A percentile compares a stretch with the other conserved stretches of the same genome.
Conservation (phyloP, 2,113 vertebrate species). For the Nothocercus julius region DNA sequence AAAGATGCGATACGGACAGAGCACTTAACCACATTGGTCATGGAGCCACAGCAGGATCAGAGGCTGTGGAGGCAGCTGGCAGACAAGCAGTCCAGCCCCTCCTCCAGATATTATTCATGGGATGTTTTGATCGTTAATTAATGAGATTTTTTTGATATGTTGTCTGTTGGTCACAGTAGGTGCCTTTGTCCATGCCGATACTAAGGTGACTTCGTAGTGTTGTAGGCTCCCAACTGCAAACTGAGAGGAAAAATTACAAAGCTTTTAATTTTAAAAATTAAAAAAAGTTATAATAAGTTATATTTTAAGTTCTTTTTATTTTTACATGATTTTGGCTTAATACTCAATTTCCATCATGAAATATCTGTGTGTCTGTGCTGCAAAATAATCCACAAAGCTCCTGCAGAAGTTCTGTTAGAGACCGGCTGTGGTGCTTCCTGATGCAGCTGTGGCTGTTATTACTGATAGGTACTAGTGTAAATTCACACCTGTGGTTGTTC, state of each 20-base stretch:
- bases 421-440: no score
- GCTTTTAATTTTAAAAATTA: no score
- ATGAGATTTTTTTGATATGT: background rate
- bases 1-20: background rate
- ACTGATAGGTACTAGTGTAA: background rate
- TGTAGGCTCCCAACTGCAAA: background rate
- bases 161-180: background rate
- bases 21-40: background rate
- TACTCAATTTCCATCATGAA: background rate
- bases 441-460: background rate
- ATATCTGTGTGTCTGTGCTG: background rate
- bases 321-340: background rate
- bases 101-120: background rate
- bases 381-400: no score
- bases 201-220: background rate
- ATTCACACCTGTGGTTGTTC: background rate
- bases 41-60: constrained; percentile 77
- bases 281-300: no score
- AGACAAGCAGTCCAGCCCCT: background rate
- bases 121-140: background rate
- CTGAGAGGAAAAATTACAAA: background rate
- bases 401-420: no score
- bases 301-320: background rate
- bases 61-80: constrained; percentile 13
- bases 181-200: background rate